Conservation (phyloP, 2,113 vertebrate species). For the Syrmaticus mikado region DNA sequence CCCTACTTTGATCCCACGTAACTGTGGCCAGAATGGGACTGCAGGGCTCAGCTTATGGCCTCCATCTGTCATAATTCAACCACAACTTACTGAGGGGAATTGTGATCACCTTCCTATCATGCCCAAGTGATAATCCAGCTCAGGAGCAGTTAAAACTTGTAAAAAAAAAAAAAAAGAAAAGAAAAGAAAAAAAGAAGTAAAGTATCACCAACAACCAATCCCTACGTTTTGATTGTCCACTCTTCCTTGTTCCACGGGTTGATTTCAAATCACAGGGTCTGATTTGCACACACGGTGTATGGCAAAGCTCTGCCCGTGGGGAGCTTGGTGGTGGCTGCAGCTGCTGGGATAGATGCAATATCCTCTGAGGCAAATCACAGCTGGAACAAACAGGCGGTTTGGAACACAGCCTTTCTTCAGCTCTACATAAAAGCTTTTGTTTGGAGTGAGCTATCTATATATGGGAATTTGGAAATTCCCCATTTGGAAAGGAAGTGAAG, state of each 20-base stretch:
- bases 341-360: not conserved
- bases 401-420: conserved; percentile 12
- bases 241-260: not conserved
- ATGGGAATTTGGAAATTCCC: conserved; percentile 47
- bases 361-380: not conserved
- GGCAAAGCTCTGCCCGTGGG: not conserved
- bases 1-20: not conserved
- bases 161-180: not conserved
- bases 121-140: not conserved
- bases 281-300: fast-evolving
- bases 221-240: fast-evolving
- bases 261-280: not conserved
- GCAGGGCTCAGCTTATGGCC: not conserved
- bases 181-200: no score
- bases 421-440: not conserved
- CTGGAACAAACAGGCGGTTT: conserved; percentile 33
- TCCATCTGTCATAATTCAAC: not conserved
- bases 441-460: not conserved
- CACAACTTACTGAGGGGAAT: not conserved
- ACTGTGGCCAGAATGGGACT: fast-evolving
- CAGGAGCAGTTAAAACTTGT: fast-evolving
- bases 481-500: not conserved
- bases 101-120: fast-evolving
- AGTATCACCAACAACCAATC: fast-evolving
- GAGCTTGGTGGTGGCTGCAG: not conserved